Evolutionary conservation across 2,888 invertebrate genomes (phyloP), one percentile per base, ranked within the genome.

Genomic region (Coenonympha arcania): DNA sequence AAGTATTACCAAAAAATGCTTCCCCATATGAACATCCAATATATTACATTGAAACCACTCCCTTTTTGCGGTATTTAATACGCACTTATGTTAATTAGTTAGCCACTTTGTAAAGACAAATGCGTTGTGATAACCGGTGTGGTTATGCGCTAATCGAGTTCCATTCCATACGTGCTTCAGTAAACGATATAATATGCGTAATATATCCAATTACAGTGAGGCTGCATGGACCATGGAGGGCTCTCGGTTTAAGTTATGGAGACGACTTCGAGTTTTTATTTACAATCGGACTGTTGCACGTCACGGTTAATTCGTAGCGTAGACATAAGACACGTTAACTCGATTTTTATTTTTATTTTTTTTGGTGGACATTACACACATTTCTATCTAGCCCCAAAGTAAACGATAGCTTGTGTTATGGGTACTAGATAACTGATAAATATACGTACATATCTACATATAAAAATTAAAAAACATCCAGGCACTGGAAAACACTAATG

Each of bases 221-320:
- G 42, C 34, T 46, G 28, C 34, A 52, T 26, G 28, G 16, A 33
- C 28, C 34, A 52, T 26, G 28, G 16, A 33, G 22, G 24, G 22
- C 40, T 4, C 22, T 37, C 16, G 39, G 15, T 20, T 28, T 45
- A 3, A 50, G 16, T 20, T 36, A 46, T 34, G 11, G 36, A 44
- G 44, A 52, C 49, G 47, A 15, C 26, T 34, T 33, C 28, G 15
- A 45, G 18, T 39, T 9, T 47, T 43, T 49, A 36, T 30, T 54
- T 49, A 57, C 60, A 60, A 58, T 56, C 61, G 55, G 31, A 31
- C 42, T 48, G 34, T 50, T 42, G 8, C 60, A 64, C 65, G 65
- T 65, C 68, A 67, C 62, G 60, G 65, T 69, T 22, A 9, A 2
- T 4, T 15, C n/a, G 1, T 36, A 6, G 16, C 6, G 30, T 34